These are phyloP conservation scores for Melanotaenia boesemani DNA, from an alignment of 2,797 vertebrate species.

Conservation along the genomic window DNA sequence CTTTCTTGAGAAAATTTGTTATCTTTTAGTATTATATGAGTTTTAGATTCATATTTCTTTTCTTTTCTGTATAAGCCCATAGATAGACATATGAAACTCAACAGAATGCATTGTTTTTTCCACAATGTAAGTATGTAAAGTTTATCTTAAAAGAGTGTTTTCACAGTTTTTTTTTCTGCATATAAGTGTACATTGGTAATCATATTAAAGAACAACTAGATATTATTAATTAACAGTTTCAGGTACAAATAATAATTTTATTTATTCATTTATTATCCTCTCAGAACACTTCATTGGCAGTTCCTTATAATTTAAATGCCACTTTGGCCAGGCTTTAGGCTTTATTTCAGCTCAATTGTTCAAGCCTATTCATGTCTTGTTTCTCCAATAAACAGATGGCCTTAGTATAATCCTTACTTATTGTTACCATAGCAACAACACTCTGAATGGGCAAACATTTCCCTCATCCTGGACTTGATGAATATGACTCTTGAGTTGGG, in stretches of 20 bases:
- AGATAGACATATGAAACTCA: neutral
- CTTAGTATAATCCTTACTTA: slow-evolving; percentile 64
- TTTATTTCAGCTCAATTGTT: slow-evolving; percentile 2
- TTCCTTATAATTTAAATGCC: neutral
- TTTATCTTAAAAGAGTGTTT: too few species aligned
- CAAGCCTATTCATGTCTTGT: neutral
- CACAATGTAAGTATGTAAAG: too few species aligned
- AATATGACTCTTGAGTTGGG: slow-evolving; percentile 43
- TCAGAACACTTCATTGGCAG: neutral
- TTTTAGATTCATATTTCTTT: neutral
- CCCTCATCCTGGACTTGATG: slow-evolving; percentile 48
- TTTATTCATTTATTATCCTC: neutral
- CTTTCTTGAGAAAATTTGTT: neutral
- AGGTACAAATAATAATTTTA: neutral
- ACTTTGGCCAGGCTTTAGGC: neutral
- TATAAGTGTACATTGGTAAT: too few species aligned
- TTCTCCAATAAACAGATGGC: slow-evolving; percentile 65
- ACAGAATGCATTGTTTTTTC: neutral
- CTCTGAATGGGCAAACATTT: slow-evolving; percentile 62
- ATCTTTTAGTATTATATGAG: neutral
- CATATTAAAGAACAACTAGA: too few species aligned
- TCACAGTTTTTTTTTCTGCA: too few species aligned
- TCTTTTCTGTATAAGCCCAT: neutral
- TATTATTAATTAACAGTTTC: neutral
- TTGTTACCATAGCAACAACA: slow-evolving; percentile 78